Percentiles rank a stretch among this genome's conserved stretches.
Evolutionary conservation across 2,888 invertebrate genomes (phyloP).

Genomic region (Podotricha telesiphe): DNA sequence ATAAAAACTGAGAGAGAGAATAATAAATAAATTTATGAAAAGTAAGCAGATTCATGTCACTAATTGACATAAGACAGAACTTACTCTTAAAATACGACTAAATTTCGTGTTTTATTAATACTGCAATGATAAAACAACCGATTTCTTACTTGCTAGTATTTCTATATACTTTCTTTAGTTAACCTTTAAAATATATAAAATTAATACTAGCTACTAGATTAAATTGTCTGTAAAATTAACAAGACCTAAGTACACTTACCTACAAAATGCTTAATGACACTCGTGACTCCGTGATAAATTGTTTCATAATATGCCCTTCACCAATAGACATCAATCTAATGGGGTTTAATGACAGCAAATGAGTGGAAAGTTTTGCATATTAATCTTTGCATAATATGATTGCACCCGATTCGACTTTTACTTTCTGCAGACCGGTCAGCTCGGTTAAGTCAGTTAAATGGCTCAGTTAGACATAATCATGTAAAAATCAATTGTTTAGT

Average conservation of each 20-base stretch:
- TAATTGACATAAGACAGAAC: neutral
- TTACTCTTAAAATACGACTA: neutral
- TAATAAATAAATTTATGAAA: neutral
- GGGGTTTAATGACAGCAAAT: slow-evolving; percentile 16
- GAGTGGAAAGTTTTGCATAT: slow-evolving; percentile 40
- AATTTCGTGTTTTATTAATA: neutral
- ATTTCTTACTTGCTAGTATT: neutral
- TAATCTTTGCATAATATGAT: slow-evolving; percentile 39
- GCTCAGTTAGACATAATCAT: neutral
- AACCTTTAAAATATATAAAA: neutral
- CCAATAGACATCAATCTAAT: slow-evolving; percentile 18
- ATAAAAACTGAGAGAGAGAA: neutral
- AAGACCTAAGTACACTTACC: neutral
- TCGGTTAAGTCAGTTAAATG: slow-evolving; percentile 21
- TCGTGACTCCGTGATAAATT: slow-evolving; percentile 6
- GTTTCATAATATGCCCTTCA: slow-evolving; percentile 15
- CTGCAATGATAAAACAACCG: neutral
- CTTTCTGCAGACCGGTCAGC: slow-evolving; percentile 52
- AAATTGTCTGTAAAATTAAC: neutral
- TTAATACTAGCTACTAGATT: neutral
- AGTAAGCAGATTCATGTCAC: neutral
- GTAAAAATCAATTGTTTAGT: neutral
- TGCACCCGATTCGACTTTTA: slow-evolving; percentile 49
- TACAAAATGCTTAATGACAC: neutral
- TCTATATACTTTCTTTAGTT: neutral